A percentile compares a stretch with the other conserved stretches of the same genome.
phyloP scores from a whole-genome alignment of 2,797 vertebrate genomes.

The Pelobates cultripes region DNA sequence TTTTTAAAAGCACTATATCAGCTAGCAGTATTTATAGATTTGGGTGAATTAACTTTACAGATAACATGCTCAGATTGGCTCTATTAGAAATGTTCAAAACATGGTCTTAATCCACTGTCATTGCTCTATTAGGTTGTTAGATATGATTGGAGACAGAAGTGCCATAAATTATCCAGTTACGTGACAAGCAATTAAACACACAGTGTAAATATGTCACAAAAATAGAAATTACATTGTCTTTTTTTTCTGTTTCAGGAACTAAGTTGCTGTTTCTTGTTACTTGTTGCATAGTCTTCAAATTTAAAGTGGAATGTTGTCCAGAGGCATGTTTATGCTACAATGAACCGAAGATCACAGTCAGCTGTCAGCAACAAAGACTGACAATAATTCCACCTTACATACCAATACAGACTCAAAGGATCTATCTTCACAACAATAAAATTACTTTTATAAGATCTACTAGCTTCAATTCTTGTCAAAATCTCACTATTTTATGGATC shows the following conservation, averaged over 20 bases:
- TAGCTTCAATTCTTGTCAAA: slow-evolving; percentile 92
- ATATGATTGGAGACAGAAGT: no score
- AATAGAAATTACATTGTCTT: background rate
- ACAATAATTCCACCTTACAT: slow-evolving; percentile 88
- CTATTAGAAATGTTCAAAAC: no score
- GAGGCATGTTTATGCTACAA: slow-evolving; percentile 94
- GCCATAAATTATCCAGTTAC: no score
- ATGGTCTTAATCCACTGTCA: no score
- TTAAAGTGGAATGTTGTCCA: slow-evolving; percentile 84
- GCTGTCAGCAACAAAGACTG: slow-evolving; percentile 96
- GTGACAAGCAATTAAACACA: no score
- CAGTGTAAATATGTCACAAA: no score
- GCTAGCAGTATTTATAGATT: no score
- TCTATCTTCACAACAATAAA: slow-evolving; percentile 96
- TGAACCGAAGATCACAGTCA: slow-evolving; percentile 92
- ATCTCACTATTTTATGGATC: slow-evolving; percentile 95
- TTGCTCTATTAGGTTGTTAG: no score
- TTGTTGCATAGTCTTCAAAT: slow-evolving; percentile 87
- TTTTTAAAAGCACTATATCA: no score
- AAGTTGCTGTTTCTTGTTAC: slow-evolving; percentile 90
- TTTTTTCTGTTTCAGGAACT: slow-evolving; percentile 75
- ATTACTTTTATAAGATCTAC: slow-evolving; percentile 86
- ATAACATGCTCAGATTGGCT: no score
- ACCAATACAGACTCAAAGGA: slow-evolving; percentile 90
- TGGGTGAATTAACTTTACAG: no score